Base-by-base conservation (phyloP, 2,797 vertebrate genomes). In the Diplodus puntazzo region DNA sequence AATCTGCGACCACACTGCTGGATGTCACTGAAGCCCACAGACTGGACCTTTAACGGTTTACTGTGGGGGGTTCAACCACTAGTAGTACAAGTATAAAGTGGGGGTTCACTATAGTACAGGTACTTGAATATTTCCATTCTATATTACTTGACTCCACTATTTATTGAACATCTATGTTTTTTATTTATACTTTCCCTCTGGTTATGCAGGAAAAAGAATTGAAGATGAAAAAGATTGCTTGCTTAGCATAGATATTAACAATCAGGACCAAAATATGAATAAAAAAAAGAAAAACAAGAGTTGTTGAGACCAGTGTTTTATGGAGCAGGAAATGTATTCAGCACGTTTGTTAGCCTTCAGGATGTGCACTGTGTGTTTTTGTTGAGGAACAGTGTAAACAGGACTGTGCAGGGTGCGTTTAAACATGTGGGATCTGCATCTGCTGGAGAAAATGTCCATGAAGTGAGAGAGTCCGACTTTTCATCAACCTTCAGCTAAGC, bases 381-480 rank as follows among this genome's bases (percentile, higher is more conserved):
- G 18, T 12, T 12, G 14, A 67, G 64, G 43, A 25, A 20, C 65
- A 23, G n/a, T 17, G 25, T 17, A 42, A 60, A 60, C n/a, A 20
- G 11, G 9, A 25, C 16, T 23, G 50, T 21, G 9, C 6, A 12
- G 17, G 11, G n/a, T 6, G 8, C 46, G 11, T 48, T 49, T 66
- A 66, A 53, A 20, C 39, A 70, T 23, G n/a, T 23, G 13, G 16
- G 67, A 11, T 74, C 30, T 1, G 43, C 34, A 49, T 27, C 43
- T 46, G 11, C 53, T 60, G 39, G 39, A 39, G 13, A 30, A 30
- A 45, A 12, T 21, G 13, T 23, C 53, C 18, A 52, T 23, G 4
- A 52, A 55, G 50, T 25, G 62, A 75, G 50, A 11, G 25, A 25
- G 11, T 17, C 11, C 27, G 58, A 50, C 49, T 50, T 75, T 69